Percentiles rank a stretch among this genome's conserved stretches.
Evolutionary conservation across 2,113 vertebrate genomes (phyloP).

Genomic region (Amphilophus citrinellus): DNA sequence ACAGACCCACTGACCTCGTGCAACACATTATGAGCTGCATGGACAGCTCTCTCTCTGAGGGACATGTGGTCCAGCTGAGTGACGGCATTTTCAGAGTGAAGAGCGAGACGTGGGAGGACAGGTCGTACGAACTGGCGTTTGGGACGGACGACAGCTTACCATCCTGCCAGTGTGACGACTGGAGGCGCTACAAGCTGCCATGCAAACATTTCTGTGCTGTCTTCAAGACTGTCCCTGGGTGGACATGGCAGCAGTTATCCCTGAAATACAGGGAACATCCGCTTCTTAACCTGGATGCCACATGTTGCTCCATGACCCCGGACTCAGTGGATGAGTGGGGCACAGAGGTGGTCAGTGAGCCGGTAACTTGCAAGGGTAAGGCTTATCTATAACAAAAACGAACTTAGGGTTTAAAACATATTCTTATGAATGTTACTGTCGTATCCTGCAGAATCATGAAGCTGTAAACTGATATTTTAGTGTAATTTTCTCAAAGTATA

Average conservation of each 20-base stretch:
- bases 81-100: not conserved
- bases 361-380: not conserved
- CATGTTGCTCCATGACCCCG: not conserved
- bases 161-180: not conserved
- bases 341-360: not conserved
- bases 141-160: not conserved
- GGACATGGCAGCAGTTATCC: conserved; percentile 9
- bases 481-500: not conserved
- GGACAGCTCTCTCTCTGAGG: not conserved
- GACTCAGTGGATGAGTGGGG: conserved; percentile 1
- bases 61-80: not conserved
- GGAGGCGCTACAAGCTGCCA: not conserved
- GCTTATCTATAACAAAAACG: not conserved
- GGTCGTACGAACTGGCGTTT: not conserved
- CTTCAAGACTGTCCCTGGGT: not conserved
- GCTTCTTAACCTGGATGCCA: conserved; percentile 9
- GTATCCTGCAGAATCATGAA: not conserved
- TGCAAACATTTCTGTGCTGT: not conserved
- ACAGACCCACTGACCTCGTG: not conserved
- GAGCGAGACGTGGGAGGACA: not conserved
- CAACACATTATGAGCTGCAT: not conserved
- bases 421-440: not conserved
- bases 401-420: not conserved
- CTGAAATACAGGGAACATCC: not conserved
- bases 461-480: fast-evolving